Evolutionary conservation across 1,140 invertebrate genomes (phyloP).

Genomic region (Coboldia fuscipes): DNA sequence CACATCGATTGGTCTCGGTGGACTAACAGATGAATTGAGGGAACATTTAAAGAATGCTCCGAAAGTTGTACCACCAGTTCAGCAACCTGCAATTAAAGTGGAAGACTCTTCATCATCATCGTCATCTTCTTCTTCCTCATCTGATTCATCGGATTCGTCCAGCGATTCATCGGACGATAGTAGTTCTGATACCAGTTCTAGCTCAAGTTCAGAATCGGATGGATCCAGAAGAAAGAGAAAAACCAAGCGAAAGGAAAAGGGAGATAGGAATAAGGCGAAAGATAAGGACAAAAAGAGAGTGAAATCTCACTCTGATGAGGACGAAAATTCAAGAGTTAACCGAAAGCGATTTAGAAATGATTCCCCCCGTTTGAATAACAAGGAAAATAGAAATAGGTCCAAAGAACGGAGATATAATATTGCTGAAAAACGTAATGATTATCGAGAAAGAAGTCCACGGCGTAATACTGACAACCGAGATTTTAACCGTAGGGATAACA

Average conservation of each 20-base stretch:
- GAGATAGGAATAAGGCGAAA: constrained; percentile 5
- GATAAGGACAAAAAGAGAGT: constrained; percentile 6
- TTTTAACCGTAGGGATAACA: too few relatives aligned
- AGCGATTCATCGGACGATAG: constrained; percentile 1
- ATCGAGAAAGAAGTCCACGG: too few relatives aligned
- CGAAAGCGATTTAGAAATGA: too few relatives aligned
- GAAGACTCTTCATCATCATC: constrained; percentile 8
- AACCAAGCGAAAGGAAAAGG: background rate
- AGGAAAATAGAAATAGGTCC: too few relatives aligned
- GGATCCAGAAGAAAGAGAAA: constrained; percentile 7
- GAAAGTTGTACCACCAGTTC: constrained; percentile 26
- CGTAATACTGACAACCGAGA: too few relatives aligned
- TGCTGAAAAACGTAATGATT: too few relatives aligned
- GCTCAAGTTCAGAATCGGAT: constrained; percentile 2
- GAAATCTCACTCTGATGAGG: constrained; percentile 5
- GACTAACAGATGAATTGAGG: constrained; percentile 80
- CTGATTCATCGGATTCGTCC: background rate
- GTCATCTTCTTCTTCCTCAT: constrained; percentile 6
- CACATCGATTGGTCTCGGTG: constrained; percentile 93
- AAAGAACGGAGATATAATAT: too few relatives aligned
- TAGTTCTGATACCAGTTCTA: background rate
- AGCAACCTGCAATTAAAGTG: constrained; percentile 17
- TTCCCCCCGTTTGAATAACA: too few relatives aligned
- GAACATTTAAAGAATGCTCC: constrained; percentile 74
- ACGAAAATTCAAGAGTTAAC: constrained; percentile 8